These are phyloP conservation scores for Agrilus mali DNA, from an alignment of 2,888 invertebrate species.

Conservation along the genomic window DNA sequence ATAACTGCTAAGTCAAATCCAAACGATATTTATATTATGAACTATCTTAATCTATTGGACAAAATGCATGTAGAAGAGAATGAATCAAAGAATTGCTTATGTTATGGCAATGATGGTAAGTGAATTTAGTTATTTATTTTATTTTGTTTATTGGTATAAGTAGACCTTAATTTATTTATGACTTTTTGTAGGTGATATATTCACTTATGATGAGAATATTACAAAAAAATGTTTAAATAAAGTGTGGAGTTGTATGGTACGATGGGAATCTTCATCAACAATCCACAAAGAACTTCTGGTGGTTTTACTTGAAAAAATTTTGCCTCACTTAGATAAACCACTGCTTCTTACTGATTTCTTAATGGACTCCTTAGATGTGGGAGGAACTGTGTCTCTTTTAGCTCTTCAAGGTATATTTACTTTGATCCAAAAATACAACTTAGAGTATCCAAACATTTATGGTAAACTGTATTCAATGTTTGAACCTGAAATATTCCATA, in stretches of 20 bases:
- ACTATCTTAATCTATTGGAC: conserved; percentile 28
- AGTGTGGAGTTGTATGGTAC: conserved; percentile 65
- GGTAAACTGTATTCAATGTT: conserved; percentile 90
- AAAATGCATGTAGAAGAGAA: conserved; percentile 26
- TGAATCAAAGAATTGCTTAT: conserved; percentile 22
- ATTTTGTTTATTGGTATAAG: too few species aligned
- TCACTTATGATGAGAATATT: conserved; percentile 45
- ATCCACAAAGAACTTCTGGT: conserved; percentile 69
- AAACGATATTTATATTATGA: conserved; percentile 29
- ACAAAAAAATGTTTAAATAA: conserved; percentile 51
- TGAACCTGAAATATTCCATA: conserved; percentile 81
- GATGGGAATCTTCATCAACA: conserved; percentile 53
- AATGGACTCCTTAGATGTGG: conserved; percentile 76
- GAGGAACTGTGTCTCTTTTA: conserved; percentile 77
- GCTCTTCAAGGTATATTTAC: conserved; percentile 87
- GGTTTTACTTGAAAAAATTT: conserved; percentile 67
- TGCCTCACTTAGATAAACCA: conserved; percentile 70
- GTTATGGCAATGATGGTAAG: conserved; percentile 17
- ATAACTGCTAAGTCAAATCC: conserved; percentile 44
- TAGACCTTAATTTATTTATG: too few species aligned
- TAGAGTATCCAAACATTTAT: conserved; percentile 93
- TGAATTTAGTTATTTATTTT: conserved; percentile 4
- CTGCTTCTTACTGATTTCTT: conserved; percentile 81
- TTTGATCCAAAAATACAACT: conserved; percentile 80
- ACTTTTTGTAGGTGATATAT: conserved; percentile 22